Evolutionary conservation across 2,888 invertebrate genomes (phyloP).

Genomic region (Eristalis intricaria): DNA sequence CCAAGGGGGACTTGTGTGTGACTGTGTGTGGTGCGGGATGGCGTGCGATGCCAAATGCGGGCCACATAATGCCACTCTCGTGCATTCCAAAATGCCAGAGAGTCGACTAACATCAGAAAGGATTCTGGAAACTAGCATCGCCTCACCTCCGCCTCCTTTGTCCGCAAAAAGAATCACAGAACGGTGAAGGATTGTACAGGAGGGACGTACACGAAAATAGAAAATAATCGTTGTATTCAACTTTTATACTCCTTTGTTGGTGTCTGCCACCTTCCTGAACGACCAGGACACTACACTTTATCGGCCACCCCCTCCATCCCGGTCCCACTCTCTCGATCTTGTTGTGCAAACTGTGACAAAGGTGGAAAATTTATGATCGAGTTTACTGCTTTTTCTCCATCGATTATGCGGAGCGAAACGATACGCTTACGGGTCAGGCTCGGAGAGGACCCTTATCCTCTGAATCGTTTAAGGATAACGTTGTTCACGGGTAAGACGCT

Average conservation of each 20-base stretch:
- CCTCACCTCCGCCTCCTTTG: too few relatives aligned
- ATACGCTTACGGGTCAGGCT: neutral
- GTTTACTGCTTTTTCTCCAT: slow-evolving; percentile 51
- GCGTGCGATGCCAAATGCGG: slow-evolving; percentile 41
- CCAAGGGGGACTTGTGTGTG: neutral
- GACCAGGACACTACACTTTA: slow-evolving; percentile 11
- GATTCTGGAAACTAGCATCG: slow-evolving; percentile 12
- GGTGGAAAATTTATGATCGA: slow-evolving; percentile 64
- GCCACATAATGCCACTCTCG: slow-evolving; percentile 29
- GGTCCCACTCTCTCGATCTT: neutral
- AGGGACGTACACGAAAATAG: slow-evolving; percentile 40
- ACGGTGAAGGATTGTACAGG: slow-evolving; percentile 33
- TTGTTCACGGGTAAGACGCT: slow-evolving; percentile 55
- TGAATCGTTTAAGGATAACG: slow-evolving; percentile 59
- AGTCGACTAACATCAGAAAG: neutral
- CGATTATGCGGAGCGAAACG: slow-evolving; percentile 48
- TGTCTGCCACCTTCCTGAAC: slow-evolving; percentile 10
- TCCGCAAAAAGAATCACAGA: too few relatives aligned
- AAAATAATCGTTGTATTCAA: slow-evolving; percentile 54
- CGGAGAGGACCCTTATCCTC: neutral
- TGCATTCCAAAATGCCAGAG: slow-evolving; percentile 15
- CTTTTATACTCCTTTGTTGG: slow-evolving; percentile 23
- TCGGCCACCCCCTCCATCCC: neutral
- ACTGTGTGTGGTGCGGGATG: neutral
- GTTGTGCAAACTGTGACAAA: slow-evolving; percentile 64